Percentiles rank a stretch among this genome's conserved stretches.
Conservation (phyloP, 1,140 invertebrate genomes). For the Delia radicum region DNA sequence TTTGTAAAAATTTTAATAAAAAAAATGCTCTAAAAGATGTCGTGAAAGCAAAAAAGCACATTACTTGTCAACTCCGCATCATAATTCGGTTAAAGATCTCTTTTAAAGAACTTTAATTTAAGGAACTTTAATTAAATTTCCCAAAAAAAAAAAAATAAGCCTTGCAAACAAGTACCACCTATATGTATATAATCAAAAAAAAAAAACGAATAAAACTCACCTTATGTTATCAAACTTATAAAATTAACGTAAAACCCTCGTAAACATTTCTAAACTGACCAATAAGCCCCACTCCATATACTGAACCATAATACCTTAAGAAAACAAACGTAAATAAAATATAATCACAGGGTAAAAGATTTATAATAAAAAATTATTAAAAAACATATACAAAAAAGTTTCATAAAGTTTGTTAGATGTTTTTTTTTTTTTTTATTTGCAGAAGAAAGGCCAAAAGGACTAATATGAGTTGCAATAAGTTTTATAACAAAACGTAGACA, state of each 20-base stretch:
- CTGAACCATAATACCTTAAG: background rate
- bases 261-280: slow-evolving; percentile 4
- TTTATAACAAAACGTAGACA: background rate
- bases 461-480: background rate
- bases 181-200: background rate
- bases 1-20: too few species aligned
- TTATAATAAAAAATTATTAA: background rate
- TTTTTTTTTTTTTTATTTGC: background rate
- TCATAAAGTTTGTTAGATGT: background rate
- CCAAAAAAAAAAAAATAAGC: too few species aligned
- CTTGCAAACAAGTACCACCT: too few species aligned
- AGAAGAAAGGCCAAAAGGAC: slow-evolving; percentile 7
- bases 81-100: too few species aligned
- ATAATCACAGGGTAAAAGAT: background rate
- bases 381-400: background rate
- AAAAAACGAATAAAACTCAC: background rate
- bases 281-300: background rate
- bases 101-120: too few species aligned
- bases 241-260: slow-evolving; percentile 21
- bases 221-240: slow-evolving; percentile 14
- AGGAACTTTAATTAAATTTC: too few species aligned
- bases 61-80: too few species aligned
- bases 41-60: too few species aligned
- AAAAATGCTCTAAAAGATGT: too few species aligned
- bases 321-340: background rate